Conservation (phyloP, 2,888 invertebrate species). For the Temnothorax unifasciatus region DNA sequence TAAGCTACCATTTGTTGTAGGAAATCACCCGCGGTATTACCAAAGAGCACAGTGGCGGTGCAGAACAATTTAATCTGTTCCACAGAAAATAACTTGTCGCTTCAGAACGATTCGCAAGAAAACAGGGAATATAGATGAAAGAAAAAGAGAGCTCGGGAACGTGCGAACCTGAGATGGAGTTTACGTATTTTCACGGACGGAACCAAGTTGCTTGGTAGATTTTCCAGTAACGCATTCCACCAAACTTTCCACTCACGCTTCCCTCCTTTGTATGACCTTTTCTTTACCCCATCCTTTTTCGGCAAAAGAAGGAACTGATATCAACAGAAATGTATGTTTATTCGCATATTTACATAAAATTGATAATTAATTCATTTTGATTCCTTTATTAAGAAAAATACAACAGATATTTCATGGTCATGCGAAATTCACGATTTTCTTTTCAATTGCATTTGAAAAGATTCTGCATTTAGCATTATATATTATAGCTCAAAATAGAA, state of each 20-base stretch:
- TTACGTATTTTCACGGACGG: slow-evolving; percentile 35
- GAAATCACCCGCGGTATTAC: slow-evolving; percentile 11
- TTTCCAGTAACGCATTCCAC: slow-evolving; percentile 41
- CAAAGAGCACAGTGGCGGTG: slow-evolving; percentile 2
- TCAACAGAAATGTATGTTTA: not conserved
- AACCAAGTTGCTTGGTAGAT: slow-evolving; percentile 45
- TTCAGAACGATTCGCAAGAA: slow-evolving; percentile 26
- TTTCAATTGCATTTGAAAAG: not conserved
- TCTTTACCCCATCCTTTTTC: not conserved
- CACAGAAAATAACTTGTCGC: slow-evolving; percentile 27
- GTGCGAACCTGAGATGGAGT: slow-evolving; percentile 26
- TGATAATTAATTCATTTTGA: not conserved
- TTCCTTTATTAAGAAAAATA: not conserved
- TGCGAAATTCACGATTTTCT: not conserved
- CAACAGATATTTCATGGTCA: not conserved
- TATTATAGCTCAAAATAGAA: not conserved
- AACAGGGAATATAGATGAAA: slow-evolving; percentile 11
- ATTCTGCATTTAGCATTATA: not conserved
- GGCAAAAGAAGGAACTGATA: not conserved
- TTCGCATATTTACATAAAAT: not conserved
- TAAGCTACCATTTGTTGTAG: not conserved
- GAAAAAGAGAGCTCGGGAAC: slow-evolving; percentile 28
- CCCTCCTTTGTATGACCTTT: not conserved
- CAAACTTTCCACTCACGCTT: slow-evolving; percentile 36
- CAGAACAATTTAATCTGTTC: slow-evolving; percentile 43